Evolutionary conservation across 1,140 invertebrate species (phyloP).

Genomic region (Scaptomyza montana): DNA sequence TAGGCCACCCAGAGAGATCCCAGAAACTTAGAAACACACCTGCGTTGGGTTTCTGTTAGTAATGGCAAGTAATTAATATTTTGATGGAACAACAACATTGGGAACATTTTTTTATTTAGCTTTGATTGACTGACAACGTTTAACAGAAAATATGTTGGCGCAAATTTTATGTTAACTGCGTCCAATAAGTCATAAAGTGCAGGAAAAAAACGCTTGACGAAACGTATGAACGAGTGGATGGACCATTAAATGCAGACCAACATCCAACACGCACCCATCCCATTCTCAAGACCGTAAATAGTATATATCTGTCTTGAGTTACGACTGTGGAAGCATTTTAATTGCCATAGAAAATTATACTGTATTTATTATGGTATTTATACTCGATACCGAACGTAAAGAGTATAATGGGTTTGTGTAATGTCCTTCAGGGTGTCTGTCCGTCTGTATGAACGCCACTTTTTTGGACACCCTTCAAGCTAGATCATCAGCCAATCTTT

Average conservation of each 20-base stretch:
- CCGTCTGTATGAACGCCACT: too few relatives aligned
- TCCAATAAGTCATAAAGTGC: constrained; percentile 74
- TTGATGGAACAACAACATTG: constrained; percentile 33
- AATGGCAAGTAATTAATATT: constrained; percentile 73
- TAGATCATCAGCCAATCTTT: too few relatives aligned
- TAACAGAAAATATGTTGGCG: constrained; percentile 20
- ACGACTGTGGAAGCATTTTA: constrained; percentile 67
- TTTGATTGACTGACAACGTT: constrained; percentile 61
- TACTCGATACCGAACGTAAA: too few relatives aligned
- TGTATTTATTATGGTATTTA: constrained; percentile 25
- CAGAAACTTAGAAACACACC: constrained; percentile 52
- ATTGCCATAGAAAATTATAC: constrained; percentile 57
- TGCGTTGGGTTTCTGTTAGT: constrained; percentile 57
- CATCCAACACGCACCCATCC: not conserved
- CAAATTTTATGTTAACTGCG: constrained; percentile 19
- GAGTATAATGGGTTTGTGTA: too few relatives aligned
- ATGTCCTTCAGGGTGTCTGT: too few relatives aligned
- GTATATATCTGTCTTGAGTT: constrained; percentile 38
- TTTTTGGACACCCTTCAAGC: too few relatives aligned
- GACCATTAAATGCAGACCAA: constrained; percentile 66
- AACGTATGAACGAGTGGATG: constrained; percentile 35
- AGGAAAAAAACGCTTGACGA: constrained; percentile 49
- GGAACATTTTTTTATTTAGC: constrained; percentile 13
- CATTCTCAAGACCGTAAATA: constrained; percentile 14
- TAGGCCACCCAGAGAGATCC: not conserved